A percentile compares a stretch with the other conserved stretches of the same genome.
Evolutionary conservation across 2,888 invertebrate genomes (phyloP).

Genomic region (Hecatera dysodea): DNA sequence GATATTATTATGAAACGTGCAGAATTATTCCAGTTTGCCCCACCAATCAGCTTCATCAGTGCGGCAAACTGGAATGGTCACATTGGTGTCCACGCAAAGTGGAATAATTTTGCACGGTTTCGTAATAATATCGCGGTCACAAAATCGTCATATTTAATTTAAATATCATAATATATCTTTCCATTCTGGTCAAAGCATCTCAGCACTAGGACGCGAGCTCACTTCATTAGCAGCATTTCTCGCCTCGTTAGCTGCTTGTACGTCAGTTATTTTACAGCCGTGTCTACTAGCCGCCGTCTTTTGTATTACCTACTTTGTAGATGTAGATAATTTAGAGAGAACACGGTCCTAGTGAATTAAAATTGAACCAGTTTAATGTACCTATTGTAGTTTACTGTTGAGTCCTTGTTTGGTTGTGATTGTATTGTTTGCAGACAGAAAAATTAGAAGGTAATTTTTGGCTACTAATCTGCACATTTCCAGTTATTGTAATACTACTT

Average conservation of each 20-base stretch:
- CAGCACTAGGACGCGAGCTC: slow-evolving; percentile 26
- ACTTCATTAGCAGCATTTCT: slow-evolving; percentile 73
- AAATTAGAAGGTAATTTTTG: too few relatives aligned
- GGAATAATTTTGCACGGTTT: too few relatives aligned
- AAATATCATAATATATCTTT: too few relatives aligned
- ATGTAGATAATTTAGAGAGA: slow-evolving; percentile 18
- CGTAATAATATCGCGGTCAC: too few relatives aligned
- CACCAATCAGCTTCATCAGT: too few relatives aligned
- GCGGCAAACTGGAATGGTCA: too few relatives aligned
- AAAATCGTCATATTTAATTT: too few relatives aligned
- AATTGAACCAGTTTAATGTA: slow-evolving; percentile 7
- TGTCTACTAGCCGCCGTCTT: slow-evolving; percentile 40
- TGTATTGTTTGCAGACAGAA: slow-evolving; percentile 10
- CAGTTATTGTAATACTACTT: background rate
- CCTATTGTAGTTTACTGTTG: background rate
- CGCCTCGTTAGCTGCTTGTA: slow-evolving; percentile 65
- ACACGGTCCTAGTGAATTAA: slow-evolving; percentile 12
- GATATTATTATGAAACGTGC: too few relatives aligned
- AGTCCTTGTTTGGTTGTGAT: background rate
- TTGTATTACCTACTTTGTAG: slow-evolving; percentile 35
- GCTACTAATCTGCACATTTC: background rate
- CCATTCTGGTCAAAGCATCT: background rate
- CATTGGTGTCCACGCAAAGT: too few relatives aligned
- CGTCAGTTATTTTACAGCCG: slow-evolving; percentile 44
- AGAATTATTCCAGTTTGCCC: too few relatives aligned